These are phyloP conservation scores for Tethya wilhelma DNA, from an alignment of 37 sponge, comb jelly and placozoan genomes.

Conservation along the genomic window DNA sequence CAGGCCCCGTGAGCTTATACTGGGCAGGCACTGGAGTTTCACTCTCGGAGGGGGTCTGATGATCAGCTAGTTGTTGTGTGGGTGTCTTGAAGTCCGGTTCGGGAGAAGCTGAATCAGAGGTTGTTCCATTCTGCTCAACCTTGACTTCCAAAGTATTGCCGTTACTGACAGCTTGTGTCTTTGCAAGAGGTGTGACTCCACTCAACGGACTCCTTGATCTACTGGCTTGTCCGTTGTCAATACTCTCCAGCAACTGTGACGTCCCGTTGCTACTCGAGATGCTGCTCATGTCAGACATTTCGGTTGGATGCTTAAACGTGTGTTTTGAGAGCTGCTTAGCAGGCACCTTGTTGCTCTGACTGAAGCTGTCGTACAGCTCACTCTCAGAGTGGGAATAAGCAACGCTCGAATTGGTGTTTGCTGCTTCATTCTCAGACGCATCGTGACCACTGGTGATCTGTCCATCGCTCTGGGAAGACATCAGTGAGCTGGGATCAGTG, in stretches of 20 bases:
- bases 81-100: too few relatives aligned
- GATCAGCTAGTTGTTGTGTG: too few relatives aligned
- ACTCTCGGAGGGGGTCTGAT: too few relatives aligned
- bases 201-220: not conserved
- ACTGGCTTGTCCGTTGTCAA: not conserved
- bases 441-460: too few relatives aligned
- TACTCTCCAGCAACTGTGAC: not conserved
- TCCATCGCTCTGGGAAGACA: not conserved
- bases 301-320: slow-evolving; percentile 4
- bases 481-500: slow-evolving; percentile 4
- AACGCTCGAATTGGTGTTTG: not conserved
- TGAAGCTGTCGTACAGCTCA: slow-evolving; percentile 42
- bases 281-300: slow-evolving; percentile 49
- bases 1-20: too few relatives aligned
- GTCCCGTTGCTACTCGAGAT: slow-evolving; percentile 21
- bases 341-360: not conserved
- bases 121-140: too few relatives aligned
- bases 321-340: not conserved
- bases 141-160: too few relatives aligned
- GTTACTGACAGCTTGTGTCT: too few relatives aligned
- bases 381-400: slow-evolving; percentile 29
- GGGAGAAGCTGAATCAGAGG: too few relatives aligned
- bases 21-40: too few relatives aligned
- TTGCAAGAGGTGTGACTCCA: too few relatives aligned
- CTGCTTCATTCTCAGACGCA: too few relatives aligned